These are phyloP conservation scores for Epizoanthus rinbou DNA, from an alignment of 92 coral and sea anemone genomes.

Conservation along the genomic window DNA sequence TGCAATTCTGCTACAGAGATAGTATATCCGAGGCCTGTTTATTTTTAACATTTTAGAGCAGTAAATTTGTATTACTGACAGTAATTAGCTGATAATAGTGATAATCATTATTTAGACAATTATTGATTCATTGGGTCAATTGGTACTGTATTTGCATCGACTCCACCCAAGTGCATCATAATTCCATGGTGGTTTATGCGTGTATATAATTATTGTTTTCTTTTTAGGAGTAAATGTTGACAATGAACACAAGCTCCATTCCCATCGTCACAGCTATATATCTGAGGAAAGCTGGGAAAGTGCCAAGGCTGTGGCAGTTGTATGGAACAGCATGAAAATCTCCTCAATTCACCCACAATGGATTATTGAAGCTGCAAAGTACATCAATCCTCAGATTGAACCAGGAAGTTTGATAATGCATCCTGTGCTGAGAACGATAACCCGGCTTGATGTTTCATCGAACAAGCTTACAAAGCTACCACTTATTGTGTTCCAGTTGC, in stretches of 20 bases:
- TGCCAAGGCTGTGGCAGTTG: conserved; percentile 76
- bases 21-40: no score
- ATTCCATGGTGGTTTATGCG: neutral
- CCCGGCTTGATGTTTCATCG: conserved; percentile 83
- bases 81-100: neutral
- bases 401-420: conserved; percentile 55
- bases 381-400: conserved; percentile 73
- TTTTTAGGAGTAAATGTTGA: conserved; percentile 83
- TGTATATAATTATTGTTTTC: neutral
- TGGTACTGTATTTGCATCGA: neutral
- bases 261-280: conserved; percentile 76
- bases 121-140: neutral
- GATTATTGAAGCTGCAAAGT: conserved; percentile 80
- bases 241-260: conserved; percentile 85
- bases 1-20: no score
- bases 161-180: neutral
- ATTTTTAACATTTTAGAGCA: no score
- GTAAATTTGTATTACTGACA: no score
- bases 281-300: conserved; percentile 78
- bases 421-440: conserved; percentile 82
- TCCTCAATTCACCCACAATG: conserved; percentile 75
- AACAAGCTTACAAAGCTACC: conserved; percentile 82
- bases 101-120: neutral
- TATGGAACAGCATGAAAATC: conserved; percentile 86
- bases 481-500: conserved; percentile 81